Evolutionary conservation across 2,888 invertebrate species (phyloP).

Genomic region (Ischnura elegans): DNA sequence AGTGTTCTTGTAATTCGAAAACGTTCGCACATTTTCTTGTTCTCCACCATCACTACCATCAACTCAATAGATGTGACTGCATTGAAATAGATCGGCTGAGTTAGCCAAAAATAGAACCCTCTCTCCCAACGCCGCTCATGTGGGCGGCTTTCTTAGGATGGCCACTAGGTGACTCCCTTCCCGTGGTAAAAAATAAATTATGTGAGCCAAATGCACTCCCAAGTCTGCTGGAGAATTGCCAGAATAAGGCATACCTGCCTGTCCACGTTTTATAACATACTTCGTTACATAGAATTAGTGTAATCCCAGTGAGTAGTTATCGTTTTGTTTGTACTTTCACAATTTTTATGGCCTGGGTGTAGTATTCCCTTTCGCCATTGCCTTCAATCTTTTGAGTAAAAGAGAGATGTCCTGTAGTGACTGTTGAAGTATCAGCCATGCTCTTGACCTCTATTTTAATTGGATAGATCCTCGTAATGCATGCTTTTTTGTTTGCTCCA

Average conservation of each 20-base stretch:
- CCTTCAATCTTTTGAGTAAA: neutral
- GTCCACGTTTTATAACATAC: conserved; percentile 26
- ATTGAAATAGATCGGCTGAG: conserved; percentile 67
- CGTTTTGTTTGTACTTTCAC: neutral
- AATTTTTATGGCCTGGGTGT: neutral
- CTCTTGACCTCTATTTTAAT: neutral
- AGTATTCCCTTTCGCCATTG: neutral
- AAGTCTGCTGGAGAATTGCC: conserved; percentile 6
- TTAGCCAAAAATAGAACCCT: conserved; percentile 56
- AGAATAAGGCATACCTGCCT: conserved; percentile 44
- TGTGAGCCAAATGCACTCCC: conserved; percentile 64
- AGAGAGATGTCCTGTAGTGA: neutral
- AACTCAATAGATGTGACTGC: conserved; percentile 42
- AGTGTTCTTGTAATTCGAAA: neutral
- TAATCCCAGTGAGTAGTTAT: neutral
- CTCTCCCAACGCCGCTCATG: conserved; percentile 50
- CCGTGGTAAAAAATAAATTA: conserved; percentile 52
- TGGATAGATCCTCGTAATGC: too few species aligned
- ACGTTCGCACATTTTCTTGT: neutral
- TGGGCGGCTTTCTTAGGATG: conserved; percentile 64
- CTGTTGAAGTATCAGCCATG: neutral
- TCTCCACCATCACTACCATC: conserved; percentile 12
- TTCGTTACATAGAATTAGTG: neutral
- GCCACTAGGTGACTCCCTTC: conserved; percentile 66
- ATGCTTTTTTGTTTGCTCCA: too few species aligned